A percentile compares a stretch with the other conserved stretches of the same genome.
phyloP scores from a whole-genome alignment of 2,797 vertebrate species.

The Sardinella longiceps region DNA sequence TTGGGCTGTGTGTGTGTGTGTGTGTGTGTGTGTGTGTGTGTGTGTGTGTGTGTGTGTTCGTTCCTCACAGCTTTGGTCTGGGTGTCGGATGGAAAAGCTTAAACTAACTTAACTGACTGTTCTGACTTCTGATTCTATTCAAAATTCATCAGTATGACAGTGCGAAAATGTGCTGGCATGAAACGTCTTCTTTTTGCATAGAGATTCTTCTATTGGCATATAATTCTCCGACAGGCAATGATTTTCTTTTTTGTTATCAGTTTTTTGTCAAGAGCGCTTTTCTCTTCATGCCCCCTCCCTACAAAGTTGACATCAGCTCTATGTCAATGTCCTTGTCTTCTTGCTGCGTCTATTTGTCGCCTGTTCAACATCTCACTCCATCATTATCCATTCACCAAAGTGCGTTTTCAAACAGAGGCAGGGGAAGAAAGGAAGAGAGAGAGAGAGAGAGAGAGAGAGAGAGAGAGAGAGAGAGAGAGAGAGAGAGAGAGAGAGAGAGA shows the following conservation, averaged over 20 bases:
- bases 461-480: not conserved
- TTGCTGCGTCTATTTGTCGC: not conserved
- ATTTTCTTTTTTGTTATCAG: not conserved
- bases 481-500: not conserved
- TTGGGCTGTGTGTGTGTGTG: not conserved
- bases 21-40: too few species aligned
- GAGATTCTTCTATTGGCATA: not conserved
- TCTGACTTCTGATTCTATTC: not conserved
- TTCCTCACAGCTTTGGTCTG: not conserved
- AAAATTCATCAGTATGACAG: not conserved
- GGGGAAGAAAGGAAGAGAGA: not conserved
- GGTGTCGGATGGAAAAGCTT: not conserved
- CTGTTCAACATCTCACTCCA: not conserved
- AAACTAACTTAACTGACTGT: too few species aligned
- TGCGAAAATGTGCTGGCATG: not conserved
- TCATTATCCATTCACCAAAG: not conserved
- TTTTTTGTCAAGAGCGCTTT: not conserved
- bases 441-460: constrained; percentile 3
- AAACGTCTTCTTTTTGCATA: not conserved
- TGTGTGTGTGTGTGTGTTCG: too few species aligned
- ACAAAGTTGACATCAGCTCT: not conserved
- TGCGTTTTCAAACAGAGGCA: not conserved
- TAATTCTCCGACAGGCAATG: not conserved
- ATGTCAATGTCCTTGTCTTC: constrained; percentile 8
- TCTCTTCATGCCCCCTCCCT: not conserved